Conservation (phyloP, 2,888 invertebrate species). For the Athrips mouffetella region DNA sequence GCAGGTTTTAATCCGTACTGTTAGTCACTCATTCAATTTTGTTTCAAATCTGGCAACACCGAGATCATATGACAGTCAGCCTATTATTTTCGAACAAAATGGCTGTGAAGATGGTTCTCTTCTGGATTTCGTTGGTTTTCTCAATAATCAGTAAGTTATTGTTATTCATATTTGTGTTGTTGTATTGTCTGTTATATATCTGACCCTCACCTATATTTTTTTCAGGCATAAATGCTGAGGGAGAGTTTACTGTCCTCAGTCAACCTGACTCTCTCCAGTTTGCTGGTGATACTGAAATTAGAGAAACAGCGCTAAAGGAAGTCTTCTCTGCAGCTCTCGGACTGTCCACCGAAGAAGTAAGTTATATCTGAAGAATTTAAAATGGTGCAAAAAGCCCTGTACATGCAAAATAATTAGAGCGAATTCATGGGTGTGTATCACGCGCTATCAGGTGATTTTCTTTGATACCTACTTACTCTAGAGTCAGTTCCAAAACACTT, state of each 20-base stretch:
- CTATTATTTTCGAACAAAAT: conserved; percentile 51
- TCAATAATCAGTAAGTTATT: conserved; percentile 58
- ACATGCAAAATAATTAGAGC: no score
- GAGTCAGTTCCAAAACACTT: no score
- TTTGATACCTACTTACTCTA: no score
- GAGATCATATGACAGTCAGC: conserved; percentile 69
- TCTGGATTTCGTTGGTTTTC: conserved; percentile 57
- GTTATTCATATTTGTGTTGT: neutral
- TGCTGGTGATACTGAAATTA: conserved; percentile 80
- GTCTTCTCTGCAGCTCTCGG: conserved; percentile 85
- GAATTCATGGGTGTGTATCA: neutral
- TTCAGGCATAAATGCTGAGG: conserved; percentile 75
- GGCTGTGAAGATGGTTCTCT: conserved; percentile 61
- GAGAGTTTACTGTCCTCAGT: conserved; percentile 83
- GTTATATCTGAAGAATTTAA: conserved; percentile 14
- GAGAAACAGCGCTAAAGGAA: conserved; percentile 82
- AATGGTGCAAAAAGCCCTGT: no score
- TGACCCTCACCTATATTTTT: conserved; percentile 17
- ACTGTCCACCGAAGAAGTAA: conserved; percentile 83
- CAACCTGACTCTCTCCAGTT: conserved; percentile 83
- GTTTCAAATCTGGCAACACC: conserved; percentile 41
- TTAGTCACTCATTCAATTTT: neutral
- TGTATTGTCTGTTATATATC: neutral
- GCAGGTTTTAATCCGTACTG: no score
- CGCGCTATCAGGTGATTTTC: conserved; percentile 2